phyloP scores from a whole-genome alignment of 1,140 invertebrate genomes.

The Danaus melanippus region DNA sequence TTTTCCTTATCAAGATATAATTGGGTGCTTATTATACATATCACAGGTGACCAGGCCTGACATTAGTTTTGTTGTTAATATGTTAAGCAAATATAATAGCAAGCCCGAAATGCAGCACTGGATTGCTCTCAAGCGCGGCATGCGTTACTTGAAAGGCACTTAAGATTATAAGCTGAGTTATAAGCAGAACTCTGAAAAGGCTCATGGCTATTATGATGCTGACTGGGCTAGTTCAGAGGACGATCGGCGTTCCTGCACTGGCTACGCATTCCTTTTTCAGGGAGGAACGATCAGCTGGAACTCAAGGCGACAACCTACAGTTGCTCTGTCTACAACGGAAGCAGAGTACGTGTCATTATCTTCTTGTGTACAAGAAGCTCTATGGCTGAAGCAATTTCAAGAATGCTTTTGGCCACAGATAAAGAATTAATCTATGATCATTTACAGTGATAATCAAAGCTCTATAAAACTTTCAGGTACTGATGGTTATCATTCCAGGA shows the following conservation, averaged over 20 bases:
- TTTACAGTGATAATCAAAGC: constrained; percentile 33
- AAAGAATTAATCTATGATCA: constrained; percentile 15
- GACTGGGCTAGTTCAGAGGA: neutral
- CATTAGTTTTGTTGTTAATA: constrained; percentile 21
- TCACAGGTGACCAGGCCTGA: constrained; percentile 19
- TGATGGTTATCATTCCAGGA: constrained; percentile 26
- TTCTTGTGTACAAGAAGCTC: constrained; percentile 23
- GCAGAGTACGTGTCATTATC: constrained; percentile 28
- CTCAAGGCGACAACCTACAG: constrained; percentile 26
- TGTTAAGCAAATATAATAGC: constrained; percentile 19
- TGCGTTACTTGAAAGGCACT: constrained; percentile 30
- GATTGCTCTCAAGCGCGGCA: constrained; percentile 21
- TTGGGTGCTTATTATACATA: constrained; percentile 13
- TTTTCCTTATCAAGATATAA: neutral
- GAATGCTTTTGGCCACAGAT: constrained; percentile 19
- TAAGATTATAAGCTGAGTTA: constrained; percentile 24
- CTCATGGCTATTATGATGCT: neutral
- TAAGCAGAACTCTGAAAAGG: neutral
- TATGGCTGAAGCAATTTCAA: constrained; percentile 28
- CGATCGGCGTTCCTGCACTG: constrained; percentile 4
- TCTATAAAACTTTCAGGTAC: constrained; percentile 28
- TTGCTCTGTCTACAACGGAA: constrained; percentile 29
- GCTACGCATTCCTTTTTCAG: constrained; percentile 30
- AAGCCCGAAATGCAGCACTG: constrained; percentile 20
- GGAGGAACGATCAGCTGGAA: constrained; percentile 28